Conservation (phyloP, 2,888 invertebrate species). For the Monochamus alternatus region DNA sequence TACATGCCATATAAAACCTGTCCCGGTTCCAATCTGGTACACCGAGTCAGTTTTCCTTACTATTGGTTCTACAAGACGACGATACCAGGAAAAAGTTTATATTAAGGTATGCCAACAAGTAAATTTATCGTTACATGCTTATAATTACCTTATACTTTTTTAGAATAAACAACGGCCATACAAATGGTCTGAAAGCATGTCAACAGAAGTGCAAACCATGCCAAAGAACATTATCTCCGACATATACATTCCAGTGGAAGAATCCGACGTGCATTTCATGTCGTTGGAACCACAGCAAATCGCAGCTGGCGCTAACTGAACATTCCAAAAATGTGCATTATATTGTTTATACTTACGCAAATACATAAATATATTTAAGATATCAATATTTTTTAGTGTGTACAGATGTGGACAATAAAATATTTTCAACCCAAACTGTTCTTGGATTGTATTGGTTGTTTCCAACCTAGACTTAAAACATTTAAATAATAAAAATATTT, state of each 20-base stretch:
- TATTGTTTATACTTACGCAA: too few relatives aligned
- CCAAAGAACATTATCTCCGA: conserved; percentile 48
- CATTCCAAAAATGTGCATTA: neutral
- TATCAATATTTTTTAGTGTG: too few relatives aligned
- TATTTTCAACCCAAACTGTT: too few relatives aligned
- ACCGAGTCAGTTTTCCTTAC: conserved; percentile 63
- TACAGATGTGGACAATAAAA: neutral
- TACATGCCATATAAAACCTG: conserved; percentile 65
- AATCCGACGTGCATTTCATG: conserved; percentile 51
- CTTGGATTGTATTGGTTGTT: too few relatives aligned
- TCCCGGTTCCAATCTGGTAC: conserved; percentile 65
- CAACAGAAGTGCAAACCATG: conserved; percentile 53
- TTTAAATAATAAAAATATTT: too few relatives aligned
- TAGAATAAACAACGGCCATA: conserved; percentile 55
- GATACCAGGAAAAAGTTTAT: conserved; percentile 55
- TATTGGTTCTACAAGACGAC: conserved; percentile 56
- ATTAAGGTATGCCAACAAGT: conserved; percentile 52
- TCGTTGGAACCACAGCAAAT: conserved; percentile 61
- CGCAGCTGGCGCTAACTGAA: conserved; percentile 41
- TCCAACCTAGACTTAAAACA: too few relatives aligned
- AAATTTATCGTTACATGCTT: neutral
- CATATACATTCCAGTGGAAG: conserved; percentile 45
- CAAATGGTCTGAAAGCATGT: conserved; percentile 59
- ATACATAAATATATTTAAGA: too few relatives aligned
- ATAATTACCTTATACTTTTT: conserved; percentile 42